Conservation (phyloP, 2,888 invertebrate species). For the Cheilosia vulpina region DNA sequence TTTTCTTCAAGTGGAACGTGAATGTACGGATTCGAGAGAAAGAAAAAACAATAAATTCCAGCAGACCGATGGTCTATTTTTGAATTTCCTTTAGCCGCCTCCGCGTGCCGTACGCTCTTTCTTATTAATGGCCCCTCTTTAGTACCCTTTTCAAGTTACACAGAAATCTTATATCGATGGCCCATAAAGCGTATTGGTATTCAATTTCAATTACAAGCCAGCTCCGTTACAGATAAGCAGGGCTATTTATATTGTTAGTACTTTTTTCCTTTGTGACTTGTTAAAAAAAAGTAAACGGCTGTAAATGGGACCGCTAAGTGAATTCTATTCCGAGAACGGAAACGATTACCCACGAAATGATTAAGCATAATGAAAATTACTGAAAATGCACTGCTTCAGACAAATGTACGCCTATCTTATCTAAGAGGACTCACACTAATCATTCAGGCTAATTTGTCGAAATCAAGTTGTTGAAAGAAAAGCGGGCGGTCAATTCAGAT, state of each 20-base stretch:
- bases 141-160: conserved; percentile 60
- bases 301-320: conserved; percentile 29
- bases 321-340: conserved; percentile 61
- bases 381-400: conserved; percentile 28
- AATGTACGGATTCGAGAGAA: conserved; percentile 44
- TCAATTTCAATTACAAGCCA: conserved; percentile 60
- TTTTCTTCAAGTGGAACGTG: conserved; percentile 55
- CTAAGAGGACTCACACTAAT: neutral
- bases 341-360: conserved; percentile 60
- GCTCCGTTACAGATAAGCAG: conserved; percentile 56
- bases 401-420: conserved; percentile 26
- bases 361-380: conserved; percentile 35
- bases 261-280: conserved; percentile 15
- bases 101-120: conserved; percentile 49
- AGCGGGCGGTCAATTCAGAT: conserved; percentile 20
- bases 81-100: conserved; percentile 31
- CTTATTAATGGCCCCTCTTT: conserved; percentile 44
- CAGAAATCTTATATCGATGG: conserved; percentile 57
- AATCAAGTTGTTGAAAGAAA: conserved; percentile 41
- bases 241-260: conserved; percentile 53
- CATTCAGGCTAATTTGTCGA: conserved; percentile 21
- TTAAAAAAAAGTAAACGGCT: conserved; percentile 30
- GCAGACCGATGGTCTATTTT: conserved; percentile 62
- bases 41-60: conserved; percentile 37
- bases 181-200: conserved; percentile 57